Evolutionary conservation across 2,113 vertebrate genomes (phyloP).

Genomic region (Tachuris rubrigastra): DNA sequence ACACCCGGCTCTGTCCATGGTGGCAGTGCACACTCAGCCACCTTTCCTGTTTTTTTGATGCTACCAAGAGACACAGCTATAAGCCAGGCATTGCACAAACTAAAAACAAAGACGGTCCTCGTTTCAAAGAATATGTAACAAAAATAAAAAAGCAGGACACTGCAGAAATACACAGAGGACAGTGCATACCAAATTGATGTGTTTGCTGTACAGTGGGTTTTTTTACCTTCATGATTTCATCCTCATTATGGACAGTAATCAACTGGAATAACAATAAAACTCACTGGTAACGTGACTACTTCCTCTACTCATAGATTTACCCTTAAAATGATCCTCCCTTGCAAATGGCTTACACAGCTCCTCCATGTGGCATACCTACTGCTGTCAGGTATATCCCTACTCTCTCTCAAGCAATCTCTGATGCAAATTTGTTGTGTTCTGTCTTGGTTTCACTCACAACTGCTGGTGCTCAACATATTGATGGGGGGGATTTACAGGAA

Average conservation of each 20-base stretch:
- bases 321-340: background rate
- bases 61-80: background rate
- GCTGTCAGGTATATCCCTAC: background rate
- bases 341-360: background rate
- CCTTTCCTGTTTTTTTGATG: background rate
- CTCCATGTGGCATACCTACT: background rate
- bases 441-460: background rate
- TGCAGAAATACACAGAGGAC: background rate
- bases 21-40: background rate
- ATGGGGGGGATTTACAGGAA: accelerated
- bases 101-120: background rate
- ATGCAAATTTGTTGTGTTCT: background rate
- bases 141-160: background rate
- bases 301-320: background rate
- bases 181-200: background rate
- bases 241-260: background rate
- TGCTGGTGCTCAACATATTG: background rate
- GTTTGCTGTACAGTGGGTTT: background rate
- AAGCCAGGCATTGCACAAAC: background rate
- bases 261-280: background rate
- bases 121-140: background rate
- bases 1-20: background rate
- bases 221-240: background rate
- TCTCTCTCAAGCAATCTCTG: background rate
- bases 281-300: background rate